phyloP scores from a whole-genome alignment of 2,113 vertebrate genomes.

The Chiloscyllium plagiosum region DNA sequence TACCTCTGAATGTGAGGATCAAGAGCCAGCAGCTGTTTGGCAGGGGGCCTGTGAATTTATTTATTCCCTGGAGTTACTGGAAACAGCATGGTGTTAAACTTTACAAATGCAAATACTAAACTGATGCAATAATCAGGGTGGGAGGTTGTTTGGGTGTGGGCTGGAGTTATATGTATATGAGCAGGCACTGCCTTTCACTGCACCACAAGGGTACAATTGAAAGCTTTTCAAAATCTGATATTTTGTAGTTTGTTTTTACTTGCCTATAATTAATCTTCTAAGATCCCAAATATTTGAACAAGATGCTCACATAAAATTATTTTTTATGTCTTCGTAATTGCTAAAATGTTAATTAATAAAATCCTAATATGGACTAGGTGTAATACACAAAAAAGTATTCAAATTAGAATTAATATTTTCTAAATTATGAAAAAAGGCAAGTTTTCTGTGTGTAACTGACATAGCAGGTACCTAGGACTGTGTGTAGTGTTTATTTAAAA shows the following conservation, averaged over 20 bases:
- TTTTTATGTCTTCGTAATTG: not conserved
- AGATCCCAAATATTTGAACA: not conserved
- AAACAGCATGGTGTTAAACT: constrained; percentile 54
- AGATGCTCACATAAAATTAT: not conserved
- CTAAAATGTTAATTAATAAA: not conserved
- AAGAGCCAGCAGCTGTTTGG: constrained; percentile 60
- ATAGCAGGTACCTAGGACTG: not conserved
- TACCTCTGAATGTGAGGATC: constrained; percentile 53
- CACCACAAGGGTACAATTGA: not conserved
- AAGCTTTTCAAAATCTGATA: not conserved
- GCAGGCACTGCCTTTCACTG: not conserved
- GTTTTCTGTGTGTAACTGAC: not conserved
- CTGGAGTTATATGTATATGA: not conserved
- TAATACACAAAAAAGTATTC: not conserved
- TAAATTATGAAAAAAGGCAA: not conserved
- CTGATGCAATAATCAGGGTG: constrained; percentile 49
- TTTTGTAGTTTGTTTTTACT: not conserved
- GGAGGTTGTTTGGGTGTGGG: constrained; percentile 29
- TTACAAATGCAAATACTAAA: constrained; percentile 46
- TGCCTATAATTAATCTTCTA: not conserved
- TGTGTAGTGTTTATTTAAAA: not conserved
- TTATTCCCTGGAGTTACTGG: constrained; percentile 50
- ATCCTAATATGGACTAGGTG: not conserved
- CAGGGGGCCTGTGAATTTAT: constrained; percentile 45
- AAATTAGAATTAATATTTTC: not conserved